These are phyloP conservation scores for Puma concolor DNA, from an alignment of 2,113 vertebrate genomes.

Conservation along the genomic window DNA sequence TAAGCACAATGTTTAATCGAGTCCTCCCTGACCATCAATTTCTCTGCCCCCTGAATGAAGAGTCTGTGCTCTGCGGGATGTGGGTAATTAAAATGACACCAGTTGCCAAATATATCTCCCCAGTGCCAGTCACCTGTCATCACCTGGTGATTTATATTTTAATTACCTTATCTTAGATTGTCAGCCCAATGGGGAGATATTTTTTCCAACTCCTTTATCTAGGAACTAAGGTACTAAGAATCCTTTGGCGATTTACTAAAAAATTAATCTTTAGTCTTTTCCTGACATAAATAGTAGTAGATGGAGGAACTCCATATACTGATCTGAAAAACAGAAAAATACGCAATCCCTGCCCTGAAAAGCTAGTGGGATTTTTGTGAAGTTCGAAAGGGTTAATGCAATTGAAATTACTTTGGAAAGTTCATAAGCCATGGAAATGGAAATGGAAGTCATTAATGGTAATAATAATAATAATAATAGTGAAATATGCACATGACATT, in stretches of 20 bases:
- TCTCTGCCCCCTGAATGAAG: constrained; percentile 15
- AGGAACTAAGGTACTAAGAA: background rate
- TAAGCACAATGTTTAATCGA: background rate
- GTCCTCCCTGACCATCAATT: constrained; percentile 37
- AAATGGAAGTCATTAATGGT: background rate
- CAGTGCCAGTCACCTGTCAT: background rate
- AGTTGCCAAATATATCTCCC: constrained; percentile 41
- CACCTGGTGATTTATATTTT: constrained; percentile 52
- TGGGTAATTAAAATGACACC: constrained; percentile 46
- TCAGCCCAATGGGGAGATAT: background rate
- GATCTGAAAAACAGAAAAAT: background rate
- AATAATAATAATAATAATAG: background rate
- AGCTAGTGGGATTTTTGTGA: background rate
- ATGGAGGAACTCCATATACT: background rate
- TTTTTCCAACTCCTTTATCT: background rate
- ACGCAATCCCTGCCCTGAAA: background rate
- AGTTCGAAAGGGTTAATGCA: background rate
- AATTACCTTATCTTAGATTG: constrained; percentile 53
- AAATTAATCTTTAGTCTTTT: background rate
- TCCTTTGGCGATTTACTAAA: background rate
- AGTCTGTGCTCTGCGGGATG: background rate
- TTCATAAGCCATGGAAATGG: background rate
- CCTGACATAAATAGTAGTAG: background rate
- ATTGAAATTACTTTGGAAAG: background rate
- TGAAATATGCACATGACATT: background rate